Base-by-base conservation (phyloP, 2,113 vertebrate species). In the Bettongia penicillata region DNA sequence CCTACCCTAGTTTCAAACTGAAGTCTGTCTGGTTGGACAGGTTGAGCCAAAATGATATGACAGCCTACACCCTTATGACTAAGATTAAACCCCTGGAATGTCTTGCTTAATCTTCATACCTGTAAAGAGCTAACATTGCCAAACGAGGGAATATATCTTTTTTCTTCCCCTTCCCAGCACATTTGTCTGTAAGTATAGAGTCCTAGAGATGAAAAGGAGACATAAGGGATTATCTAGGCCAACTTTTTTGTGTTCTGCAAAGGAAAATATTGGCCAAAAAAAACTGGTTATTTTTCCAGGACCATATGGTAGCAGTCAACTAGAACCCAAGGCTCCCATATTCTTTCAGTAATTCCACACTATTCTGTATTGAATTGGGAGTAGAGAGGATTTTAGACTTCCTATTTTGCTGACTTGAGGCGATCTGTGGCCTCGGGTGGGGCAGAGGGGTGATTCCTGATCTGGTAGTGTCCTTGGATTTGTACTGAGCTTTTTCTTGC, bases 1-100 rank as follows among this genome's bases (percentile, higher is more conserved):
- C 47, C 7, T 95, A 92, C 2, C 84, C 90, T 96, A 1, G 90
- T 96, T 97, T 90, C 47, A 96, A 97, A 97, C 94, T 97, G 95
- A 94, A 95, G 55, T 31, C 9, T 90, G 53, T 57, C 95, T 95
- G 43, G 89, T 96, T 97, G 96, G 96, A 95, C 90, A 93, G 92
- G 91, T 94, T 96, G 55, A 90, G 51, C 93, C 90, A 95, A 28
- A 53, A 28, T 94, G 96, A 91, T 52, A 68, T 92, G 93, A 90
- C 48, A 94, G 50, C 92, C 91, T 47, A 53, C 89, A 37, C 49
- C 57, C 89, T 92, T 94, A 43, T 96, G 84, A 95, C 93, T 95
- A 89, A 97, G 53, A 91, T 31, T 0, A 77, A 91, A 53, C 94
- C 47, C 25, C 93, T 94, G 2, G 1, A 92, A 77, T 25, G 8